phyloP scores from a whole-genome alignment of 2,113 vertebrate species.

The Chaenocephalus aceratus region DNA sequence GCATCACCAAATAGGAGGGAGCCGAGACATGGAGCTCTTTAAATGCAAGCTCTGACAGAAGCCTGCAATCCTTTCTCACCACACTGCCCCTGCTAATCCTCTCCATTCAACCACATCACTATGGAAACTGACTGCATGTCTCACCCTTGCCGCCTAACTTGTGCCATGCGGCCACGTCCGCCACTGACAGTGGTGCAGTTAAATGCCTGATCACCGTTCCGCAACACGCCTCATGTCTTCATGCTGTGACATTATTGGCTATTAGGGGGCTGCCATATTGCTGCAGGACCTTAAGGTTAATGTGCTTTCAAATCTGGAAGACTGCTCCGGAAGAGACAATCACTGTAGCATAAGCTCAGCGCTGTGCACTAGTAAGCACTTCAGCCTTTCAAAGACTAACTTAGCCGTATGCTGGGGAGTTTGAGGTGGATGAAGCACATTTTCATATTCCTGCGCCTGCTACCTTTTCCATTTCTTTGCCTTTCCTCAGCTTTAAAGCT shows the following conservation, averaged over 20 bases:
- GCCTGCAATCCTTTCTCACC: conserved; percentile 75
- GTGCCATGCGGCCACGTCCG: conserved; percentile 70
- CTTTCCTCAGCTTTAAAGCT: conserved; percentile 83
- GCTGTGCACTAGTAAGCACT: conserved; percentile 19
- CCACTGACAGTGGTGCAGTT: conserved; percentile 64
- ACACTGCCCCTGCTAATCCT: conserved; percentile 81
- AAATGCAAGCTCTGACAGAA: conserved; percentile 75
- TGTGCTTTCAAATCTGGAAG: conserved; percentile 17
- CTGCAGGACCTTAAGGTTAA: conserved; percentile 20
- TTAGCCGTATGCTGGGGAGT: conserved; percentile 32
- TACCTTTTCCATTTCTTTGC: conserved; percentile 72
- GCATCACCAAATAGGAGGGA: conserved; percentile 52
- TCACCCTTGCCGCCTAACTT: conserved; percentile 77
- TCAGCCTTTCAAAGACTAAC: conserved; percentile 19
- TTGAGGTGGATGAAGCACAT: conserved; percentile 45
- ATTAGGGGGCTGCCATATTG: conserved; percentile 23
- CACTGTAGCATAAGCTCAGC: conserved; percentile 18
- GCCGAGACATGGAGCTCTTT: conserved; percentile 64
- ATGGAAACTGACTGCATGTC: conserved; percentile 85
- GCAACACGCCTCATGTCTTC: conserved; percentile 3
- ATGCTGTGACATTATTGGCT: conserved; percentile 26
- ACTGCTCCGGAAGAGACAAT: conserved; percentile 14
- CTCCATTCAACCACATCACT: conserved; percentile 82
- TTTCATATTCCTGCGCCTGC: conserved; percentile 57
- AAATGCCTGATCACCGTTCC: conserved; percentile 51